Evolutionary conservation across 2,113 vertebrate genomes (phyloP).

Genomic region (Halcyon malimbica): DNA sequence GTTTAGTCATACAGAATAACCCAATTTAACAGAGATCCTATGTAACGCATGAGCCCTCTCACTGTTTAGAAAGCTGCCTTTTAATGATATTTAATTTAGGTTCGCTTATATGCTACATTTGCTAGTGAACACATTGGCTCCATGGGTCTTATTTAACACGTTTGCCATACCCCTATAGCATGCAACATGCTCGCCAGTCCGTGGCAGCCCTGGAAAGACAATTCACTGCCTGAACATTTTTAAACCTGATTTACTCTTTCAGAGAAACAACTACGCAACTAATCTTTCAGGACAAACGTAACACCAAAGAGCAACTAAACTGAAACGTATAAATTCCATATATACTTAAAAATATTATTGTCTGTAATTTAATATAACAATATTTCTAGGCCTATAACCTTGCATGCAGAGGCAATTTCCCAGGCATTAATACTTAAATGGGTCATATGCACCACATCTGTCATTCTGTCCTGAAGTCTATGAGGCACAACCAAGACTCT

Average conservation of each 20-base stretch:
- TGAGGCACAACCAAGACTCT: conserved; percentile 88
- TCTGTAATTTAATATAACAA: conserved; percentile 82
- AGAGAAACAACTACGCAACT: conserved; percentile 60
- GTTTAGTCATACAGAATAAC: conserved; percentile 1
- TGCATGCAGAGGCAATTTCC: conserved; percentile 79
- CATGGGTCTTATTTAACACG: background rate
- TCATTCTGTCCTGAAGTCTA: conserved; percentile 89
- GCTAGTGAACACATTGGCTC: background rate
- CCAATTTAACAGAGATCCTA: background rate
- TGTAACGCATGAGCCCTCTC: background rate
- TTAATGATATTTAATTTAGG: conserved; percentile 62
- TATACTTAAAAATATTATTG: conserved; percentile 82
- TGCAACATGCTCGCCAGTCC: background rate
- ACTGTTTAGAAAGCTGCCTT: conserved; percentile 2
- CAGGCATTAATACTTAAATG: conserved; percentile 87
- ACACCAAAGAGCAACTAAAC: conserved; percentile 68
- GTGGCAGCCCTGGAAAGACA: conserved; percentile 44
- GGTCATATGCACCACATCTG: conserved; percentile 90
- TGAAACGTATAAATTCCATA: conserved; percentile 78
- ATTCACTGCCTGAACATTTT: conserved; percentile 46
- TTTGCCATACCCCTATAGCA: background rate
- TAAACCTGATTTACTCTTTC: conserved; percentile 67
- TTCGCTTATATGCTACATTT: conserved; percentile 31
- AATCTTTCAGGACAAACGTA: conserved; percentile 75
- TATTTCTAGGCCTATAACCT: conserved; percentile 82